phyloP scores from a whole-genome alignment of 2,113 vertebrate species.

The Procavia capensis region DNA sequence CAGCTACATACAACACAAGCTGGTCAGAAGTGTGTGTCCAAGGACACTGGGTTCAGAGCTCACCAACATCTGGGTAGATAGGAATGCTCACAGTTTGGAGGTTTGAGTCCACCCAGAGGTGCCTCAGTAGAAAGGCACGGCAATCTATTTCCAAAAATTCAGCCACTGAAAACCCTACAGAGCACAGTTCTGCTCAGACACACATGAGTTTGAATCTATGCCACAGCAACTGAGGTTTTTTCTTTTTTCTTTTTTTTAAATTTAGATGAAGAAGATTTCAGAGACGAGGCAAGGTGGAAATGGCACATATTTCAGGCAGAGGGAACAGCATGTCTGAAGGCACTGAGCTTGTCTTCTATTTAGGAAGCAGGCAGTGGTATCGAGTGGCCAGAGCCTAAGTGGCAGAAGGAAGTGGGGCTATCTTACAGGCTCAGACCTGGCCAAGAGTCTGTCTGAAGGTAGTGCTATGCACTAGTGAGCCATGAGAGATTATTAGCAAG shows the following conservation, averaged over 20 bases:
- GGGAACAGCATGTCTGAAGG: not conserved
- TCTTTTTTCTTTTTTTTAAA: not conserved
- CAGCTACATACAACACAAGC: fast-evolving
- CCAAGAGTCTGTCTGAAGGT: not conserved
- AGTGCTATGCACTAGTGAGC: not conserved
- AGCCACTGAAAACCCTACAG: not conserved
- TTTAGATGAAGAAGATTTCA: not conserved
- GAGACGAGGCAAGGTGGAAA: not conserved
- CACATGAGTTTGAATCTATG: not conserved
- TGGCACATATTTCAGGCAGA: not conserved
- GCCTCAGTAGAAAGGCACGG: not conserved
- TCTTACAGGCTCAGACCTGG: not conserved
- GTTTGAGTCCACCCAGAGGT: not conserved
- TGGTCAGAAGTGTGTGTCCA: not conserved
- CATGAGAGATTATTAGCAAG: not conserved
- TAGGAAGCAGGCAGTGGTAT: not conserved
- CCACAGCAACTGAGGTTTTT: not conserved
- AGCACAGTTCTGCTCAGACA: not conserved
- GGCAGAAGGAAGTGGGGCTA: fast-evolving
- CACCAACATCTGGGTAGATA: not conserved
- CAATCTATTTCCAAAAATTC: not conserved
- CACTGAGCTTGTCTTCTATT: not conserved
- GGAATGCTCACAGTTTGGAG: not conserved
- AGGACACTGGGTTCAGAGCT: not conserved
- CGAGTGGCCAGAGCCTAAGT: not conserved